Evolutionary conservation across 2,113 vertebrate species (phyloP), one percentile per base, ranked within the genome.

Genomic region (Amazona guildingii): DNA sequence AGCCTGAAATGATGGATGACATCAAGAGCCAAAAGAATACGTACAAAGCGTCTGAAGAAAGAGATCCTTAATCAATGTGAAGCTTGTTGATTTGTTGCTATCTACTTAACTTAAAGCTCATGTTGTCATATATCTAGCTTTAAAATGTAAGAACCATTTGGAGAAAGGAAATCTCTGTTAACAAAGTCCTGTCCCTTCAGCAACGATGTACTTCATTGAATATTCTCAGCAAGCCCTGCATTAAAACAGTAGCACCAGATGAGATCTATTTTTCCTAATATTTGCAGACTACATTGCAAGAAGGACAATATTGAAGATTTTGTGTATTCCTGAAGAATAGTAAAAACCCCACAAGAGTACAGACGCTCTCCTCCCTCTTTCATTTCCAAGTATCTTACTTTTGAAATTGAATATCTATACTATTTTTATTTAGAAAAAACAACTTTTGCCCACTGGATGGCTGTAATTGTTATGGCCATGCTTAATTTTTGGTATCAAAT

Each of bases 401-500:
- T 10, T 77, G 18, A 64, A 90, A 90, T 69, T 57, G 10, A 55
- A 17, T 72, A 63, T 37, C 17, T 78, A 29, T 70, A 52, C 9
- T 74, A 17, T 55, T 83, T 83, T 75, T 67, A 20, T 73, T 83
- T 69, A 46, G 25, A 0, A 11, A 27, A n/a, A 55, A 33, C 28
- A 39, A 19, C 14, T 28, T 87, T 79, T 94, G 69, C 90, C 95
- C 95, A 93, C 94, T 95, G 95, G 96, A 84, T 93, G 81, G 94
- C 88, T 97, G 94, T 57, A 92, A 96, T 92, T 94, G 54, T 94
- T 85, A 63, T 4, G 37, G 41, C 66, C 74, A 13, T 29, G 17
- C 37, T 87, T 82, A 79, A 76, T 82, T 94, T 92, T 94, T 66
- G 69, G 17, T 41, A 79, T 79, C 44, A 64, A 64, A 66, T 92